Conservation (phyloP, 2,888 invertebrate species). For the Clunio marinus region DNA sequence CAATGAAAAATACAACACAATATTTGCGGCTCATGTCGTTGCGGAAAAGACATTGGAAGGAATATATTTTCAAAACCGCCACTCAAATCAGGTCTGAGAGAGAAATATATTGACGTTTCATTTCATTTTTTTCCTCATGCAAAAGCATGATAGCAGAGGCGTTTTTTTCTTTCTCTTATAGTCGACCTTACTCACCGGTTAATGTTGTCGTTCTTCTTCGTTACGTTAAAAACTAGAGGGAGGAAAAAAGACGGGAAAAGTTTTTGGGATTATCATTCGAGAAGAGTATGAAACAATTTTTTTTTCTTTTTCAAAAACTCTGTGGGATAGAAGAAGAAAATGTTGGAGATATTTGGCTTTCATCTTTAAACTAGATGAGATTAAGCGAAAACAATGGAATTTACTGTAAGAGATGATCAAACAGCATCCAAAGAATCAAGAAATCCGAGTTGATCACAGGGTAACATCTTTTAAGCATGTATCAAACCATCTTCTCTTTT, state of each 20-base stretch:
- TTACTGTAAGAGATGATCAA: conserved; percentile 30
- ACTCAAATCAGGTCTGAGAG: neutral
- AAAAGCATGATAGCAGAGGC: neutral
- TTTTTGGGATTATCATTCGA: neutral
- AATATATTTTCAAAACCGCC: neutral
- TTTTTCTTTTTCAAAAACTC: neutral
- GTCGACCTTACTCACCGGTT: neutral
- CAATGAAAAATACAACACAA: conserved; percentile 39
- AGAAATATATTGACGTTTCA: conserved; percentile 14
- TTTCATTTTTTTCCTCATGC: neutral
- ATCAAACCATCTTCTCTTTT: neutral
- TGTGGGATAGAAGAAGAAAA: neutral
- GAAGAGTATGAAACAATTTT: neutral
- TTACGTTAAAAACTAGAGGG: conserved; percentile 6
- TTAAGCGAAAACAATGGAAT: conserved; percentile 16
- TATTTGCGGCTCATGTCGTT: conserved; percentile 31
- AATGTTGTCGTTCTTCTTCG: conserved; percentile 24
- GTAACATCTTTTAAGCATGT: conserved; percentile 21
- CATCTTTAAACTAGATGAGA: conserved; percentile 22
- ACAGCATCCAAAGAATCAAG: conserved; percentile 36
- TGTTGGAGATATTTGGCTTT: neutral
- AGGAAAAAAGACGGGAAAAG: neutral
- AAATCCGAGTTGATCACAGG: conserved; percentile 29
- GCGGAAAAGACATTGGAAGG: neutral
- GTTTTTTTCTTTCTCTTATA: neutral